Evolutionary conservation across 2,888 invertebrate species (phyloP).

Genomic region (Acanthacorydalis orientalis): DNA sequence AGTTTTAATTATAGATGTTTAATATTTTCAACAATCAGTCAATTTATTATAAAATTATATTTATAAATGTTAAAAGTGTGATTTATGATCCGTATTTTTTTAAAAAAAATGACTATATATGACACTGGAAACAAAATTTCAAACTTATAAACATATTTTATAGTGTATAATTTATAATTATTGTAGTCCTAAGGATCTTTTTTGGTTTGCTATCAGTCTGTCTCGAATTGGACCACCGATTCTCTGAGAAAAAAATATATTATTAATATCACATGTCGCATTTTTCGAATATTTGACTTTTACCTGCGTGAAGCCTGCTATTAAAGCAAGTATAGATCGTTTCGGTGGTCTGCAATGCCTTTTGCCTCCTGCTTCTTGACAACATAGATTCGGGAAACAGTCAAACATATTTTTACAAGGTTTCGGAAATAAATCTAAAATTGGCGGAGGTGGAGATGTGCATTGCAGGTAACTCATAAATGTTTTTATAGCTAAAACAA

Average conservation of each 20-base stretch:
- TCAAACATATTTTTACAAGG: slow-evolving; percentile 52
- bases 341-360: slow-evolving; percentile 58
- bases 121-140: background rate
- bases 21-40: too few relatives aligned
- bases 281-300: background rate
- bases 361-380: slow-evolving; percentile 56
- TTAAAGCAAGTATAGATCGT: slow-evolving; percentile 46
- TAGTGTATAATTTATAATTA: background rate
- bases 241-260: slow-evolving; percentile 12
- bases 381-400: slow-evolving; percentile 66
- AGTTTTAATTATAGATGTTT: too few relatives aligned
- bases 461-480: slow-evolving; percentile 52
- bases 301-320: slow-evolving; percentile 45
- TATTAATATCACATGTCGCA: background rate
- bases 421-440: slow-evolving; percentile 53
- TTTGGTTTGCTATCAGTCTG: slow-evolving; percentile 1
- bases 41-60: too few relatives aligned
- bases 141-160: background rate
- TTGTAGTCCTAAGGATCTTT: background rate
- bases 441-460: slow-evolving; percentile 47
- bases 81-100: background rate
- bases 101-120: background rate
- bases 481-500: slow-evolving; percentile 20
- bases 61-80: background rate
- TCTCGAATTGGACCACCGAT: slow-evolving; percentile 11